These are phyloP conservation scores for Portunus trituberculatus DNA, from an alignment of 1,140 invertebrate species.

Conservation along the genomic window DNA sequence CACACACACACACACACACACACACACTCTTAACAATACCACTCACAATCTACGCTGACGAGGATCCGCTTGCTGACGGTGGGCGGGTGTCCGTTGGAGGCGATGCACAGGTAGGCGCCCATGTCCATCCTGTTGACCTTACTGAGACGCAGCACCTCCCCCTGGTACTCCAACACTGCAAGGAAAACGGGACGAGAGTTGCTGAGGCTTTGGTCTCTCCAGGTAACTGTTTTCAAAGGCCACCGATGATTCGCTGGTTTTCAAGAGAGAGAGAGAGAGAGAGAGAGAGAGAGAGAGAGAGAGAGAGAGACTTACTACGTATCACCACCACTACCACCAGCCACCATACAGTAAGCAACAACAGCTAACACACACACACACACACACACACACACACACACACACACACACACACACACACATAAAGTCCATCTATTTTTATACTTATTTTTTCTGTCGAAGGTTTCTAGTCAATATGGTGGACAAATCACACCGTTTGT, in stretches of 20 bases:
- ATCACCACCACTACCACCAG: too few species aligned
- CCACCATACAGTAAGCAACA: neutral
- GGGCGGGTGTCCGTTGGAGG: slow-evolving; percentile 94
- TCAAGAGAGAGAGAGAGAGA: too few species aligned
- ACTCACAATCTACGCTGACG: slow-evolving; percentile 93
- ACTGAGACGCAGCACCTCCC: slow-evolving; percentile 87
- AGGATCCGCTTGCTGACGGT: slow-evolving; percentile 91
- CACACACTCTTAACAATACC: slow-evolving; percentile 51
- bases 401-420: neutral
- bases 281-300: too few species aligned
- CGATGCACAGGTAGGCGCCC: slow-evolving; percentile 94
- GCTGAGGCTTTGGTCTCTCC: neutral
- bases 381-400: neutral
- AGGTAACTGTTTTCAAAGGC: neutral
- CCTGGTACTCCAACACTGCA: slow-evolving; percentile 81
- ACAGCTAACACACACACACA: neutral
- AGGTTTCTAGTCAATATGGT: neutral
- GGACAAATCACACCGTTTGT: slow-evolving; percentile 17
- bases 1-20: neutral
- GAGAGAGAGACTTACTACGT: neutral
- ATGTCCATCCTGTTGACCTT: slow-evolving; percentile 90
- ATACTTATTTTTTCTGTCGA: neutral
- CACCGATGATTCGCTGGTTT: too few species aligned
- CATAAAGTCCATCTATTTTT: too few species aligned
- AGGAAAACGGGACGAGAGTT: neutral